Conservation (phyloP, 2,113 vertebrate species). For the Todiramphus saurophagus region DNA sequence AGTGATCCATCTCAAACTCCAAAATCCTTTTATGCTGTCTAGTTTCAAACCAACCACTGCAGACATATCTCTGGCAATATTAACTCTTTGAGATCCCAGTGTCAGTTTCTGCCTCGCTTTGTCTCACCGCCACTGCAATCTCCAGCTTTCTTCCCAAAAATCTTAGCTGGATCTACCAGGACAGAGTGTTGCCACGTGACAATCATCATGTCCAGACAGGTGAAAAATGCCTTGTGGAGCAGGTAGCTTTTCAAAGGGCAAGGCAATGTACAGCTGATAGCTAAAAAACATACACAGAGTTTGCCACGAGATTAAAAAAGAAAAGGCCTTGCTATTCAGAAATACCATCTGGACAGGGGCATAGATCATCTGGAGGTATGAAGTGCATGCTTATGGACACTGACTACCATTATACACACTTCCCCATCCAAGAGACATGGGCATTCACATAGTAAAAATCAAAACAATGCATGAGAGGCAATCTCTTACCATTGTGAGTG, state of each 20-base stretch:
- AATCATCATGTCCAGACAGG: background rate
- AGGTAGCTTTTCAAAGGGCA: background rate
- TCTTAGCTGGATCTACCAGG: background rate
- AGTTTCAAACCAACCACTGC: background rate
- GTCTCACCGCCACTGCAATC: background rate
- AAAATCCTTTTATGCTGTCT: background rate
- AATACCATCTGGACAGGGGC: background rate
- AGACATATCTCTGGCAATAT: background rate
- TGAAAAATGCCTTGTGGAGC: background rate
- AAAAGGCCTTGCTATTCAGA: background rate
- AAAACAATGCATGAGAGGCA: background rate
- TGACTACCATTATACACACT: background rate
- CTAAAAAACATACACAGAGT: background rate
- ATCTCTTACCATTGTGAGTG: background rate
- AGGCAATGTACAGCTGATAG: background rate
- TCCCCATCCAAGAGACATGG: background rate
- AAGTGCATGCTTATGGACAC: background rate
- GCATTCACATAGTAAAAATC: background rate
- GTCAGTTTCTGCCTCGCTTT: background rate
- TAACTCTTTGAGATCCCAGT: background rate
- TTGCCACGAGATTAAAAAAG: background rate
- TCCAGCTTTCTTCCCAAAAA: background rate
- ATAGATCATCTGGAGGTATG: background rate
- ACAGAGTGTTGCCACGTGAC: background rate
- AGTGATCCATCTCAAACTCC: background rate